Evolutionary conservation across 2,113 vertebrate species (phyloP).

Genomic region (Jacana jacana): DNA sequence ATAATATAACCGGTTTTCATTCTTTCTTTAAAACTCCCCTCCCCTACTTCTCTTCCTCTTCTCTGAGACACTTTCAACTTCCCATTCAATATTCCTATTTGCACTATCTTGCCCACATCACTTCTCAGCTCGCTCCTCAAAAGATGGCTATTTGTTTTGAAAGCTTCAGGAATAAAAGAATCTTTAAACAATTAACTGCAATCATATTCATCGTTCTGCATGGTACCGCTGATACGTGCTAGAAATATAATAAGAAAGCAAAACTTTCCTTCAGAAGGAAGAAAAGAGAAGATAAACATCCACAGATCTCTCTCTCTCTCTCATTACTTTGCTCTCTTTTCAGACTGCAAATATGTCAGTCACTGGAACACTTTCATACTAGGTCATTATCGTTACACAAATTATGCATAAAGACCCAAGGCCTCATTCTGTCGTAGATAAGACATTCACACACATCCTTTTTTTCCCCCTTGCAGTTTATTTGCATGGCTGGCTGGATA

Average conservation of each 20-base stretch:
- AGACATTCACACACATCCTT: conserved; percentile 1
- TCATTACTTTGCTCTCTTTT: conserved; percentile 27
- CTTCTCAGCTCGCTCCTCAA: neutral
- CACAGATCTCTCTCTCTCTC: neutral
- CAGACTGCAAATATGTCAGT: conserved; percentile 12
- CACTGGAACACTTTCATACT: conserved; percentile 17
- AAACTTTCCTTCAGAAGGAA: neutral
- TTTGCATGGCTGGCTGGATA: conserved; percentile 33
- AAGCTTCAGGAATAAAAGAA: neutral
- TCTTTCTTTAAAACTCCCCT: neutral
- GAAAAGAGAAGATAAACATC: conserved; percentile 26
- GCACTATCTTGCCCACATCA: neutral
- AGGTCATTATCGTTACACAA: conserved; percentile 9
- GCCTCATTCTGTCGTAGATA: conserved; percentile 43
- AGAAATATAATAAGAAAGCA: conserved; percentile 19
- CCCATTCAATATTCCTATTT: neutral
- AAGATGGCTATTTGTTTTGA: conserved; percentile 4
- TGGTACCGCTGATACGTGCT: neutral
- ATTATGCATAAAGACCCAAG: conserved; percentile 22
- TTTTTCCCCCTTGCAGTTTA: neutral
- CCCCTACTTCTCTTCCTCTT: neutral
- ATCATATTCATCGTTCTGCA: neutral
- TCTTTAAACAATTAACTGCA: conserved; percentile 39
- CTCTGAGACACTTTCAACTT: neutral
- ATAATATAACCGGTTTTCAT: neutral